Evolutionary conservation across 2,888 invertebrate species (phyloP).

Genomic region (Ochropleura leucogaster): DNA sequence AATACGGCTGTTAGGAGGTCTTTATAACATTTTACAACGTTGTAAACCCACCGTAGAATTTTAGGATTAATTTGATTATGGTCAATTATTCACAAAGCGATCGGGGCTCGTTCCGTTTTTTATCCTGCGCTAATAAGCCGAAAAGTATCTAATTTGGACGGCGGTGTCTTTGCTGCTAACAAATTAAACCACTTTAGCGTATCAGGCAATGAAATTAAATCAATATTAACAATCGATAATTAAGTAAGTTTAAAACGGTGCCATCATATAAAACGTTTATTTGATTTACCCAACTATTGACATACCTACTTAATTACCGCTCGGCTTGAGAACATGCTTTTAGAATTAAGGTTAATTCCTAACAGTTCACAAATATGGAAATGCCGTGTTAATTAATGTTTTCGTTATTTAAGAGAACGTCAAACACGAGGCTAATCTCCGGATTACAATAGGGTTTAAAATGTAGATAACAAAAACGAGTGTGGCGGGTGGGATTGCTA

Average conservation of each 20-base stretch:
- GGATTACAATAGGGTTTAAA: slow-evolving; percentile 80
- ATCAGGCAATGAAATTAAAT: slow-evolving; percentile 86
- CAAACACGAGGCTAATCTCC: slow-evolving; percentile 75
- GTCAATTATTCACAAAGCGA: slow-evolving; percentile 90
- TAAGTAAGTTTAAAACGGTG: slow-evolving; percentile 86
- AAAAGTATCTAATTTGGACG: slow-evolving; percentile 89
- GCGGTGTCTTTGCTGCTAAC: slow-evolving; percentile 89
- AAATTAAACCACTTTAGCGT: slow-evolving; percentile 90
- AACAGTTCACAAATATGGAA: slow-evolving; percentile 63
- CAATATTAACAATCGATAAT: slow-evolving; percentile 90
- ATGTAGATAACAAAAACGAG: slow-evolving; percentile 81
- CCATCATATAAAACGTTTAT: slow-evolving; percentile 79
- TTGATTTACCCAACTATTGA: slow-evolving; percentile 74
- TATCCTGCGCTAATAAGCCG: slow-evolving; percentile 88
- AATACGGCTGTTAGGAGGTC: slow-evolving; percentile 85
- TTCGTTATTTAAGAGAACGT: slow-evolving; percentile 67
- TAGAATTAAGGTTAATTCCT: slow-evolving; percentile 62
- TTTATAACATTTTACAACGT: slow-evolving; percentile 89
- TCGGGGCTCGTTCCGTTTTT: slow-evolving; percentile 86
- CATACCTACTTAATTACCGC: slow-evolving; percentile 67
- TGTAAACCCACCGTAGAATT: slow-evolving; percentile 90
- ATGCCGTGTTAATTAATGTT: slow-evolving; percentile 66
- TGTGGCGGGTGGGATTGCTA: slow-evolving; percentile 78
- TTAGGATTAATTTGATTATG: slow-evolving; percentile 90
- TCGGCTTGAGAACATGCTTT: slow-evolving; percentile 59